phyloP scores from a whole-genome alignment of 2,113 vertebrate species.

The Corythornis madagascariensis region DNA sequence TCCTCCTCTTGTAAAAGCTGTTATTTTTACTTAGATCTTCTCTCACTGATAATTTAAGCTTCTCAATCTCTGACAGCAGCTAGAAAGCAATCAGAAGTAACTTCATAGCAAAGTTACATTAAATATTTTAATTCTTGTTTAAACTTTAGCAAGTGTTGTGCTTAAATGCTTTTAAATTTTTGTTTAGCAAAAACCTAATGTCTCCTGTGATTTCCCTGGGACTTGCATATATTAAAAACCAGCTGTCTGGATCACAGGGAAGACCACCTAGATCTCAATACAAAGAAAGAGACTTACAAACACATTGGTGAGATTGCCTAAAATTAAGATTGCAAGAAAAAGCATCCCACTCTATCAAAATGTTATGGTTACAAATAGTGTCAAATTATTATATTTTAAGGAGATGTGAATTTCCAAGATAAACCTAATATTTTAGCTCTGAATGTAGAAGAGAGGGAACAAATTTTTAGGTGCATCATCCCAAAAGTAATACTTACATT shows the following conservation, averaged over 20 bases:
- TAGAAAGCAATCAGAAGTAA: constrained; percentile 50
- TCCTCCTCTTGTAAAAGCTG: constrained; percentile 74
- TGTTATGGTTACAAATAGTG: not conserved
- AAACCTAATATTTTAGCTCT: not conserved
- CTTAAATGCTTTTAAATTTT: not conserved
- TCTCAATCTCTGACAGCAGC: constrained; percentile 81
- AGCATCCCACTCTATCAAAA: not conserved
- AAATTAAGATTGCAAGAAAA: not conserved
- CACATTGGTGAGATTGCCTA: not conserved
- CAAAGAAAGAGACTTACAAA: not conserved
- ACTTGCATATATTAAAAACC: not conserved
- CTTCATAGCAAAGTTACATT: not conserved
- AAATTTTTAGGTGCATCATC: constrained; percentile 6
- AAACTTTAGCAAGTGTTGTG: not conserved
- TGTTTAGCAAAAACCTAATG: not conserved
- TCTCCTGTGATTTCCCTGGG: not conserved
- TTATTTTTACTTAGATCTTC: constrained; percentile 76
- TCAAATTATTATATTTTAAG: not conserved
- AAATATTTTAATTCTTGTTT: not conserved
- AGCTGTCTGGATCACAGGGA: not conserved
- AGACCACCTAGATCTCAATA: not conserved
- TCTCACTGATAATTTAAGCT: constrained; percentile 70
- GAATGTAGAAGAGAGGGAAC: not conserved
- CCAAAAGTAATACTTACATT: constrained; percentile 60
- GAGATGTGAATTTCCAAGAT: not conserved